A percentile compares a stretch with the other conserved stretches of the same genome.
phyloP scores from a whole-genome alignment of 2,888 invertebrate species.

The Acholoe squamosa region DNA sequence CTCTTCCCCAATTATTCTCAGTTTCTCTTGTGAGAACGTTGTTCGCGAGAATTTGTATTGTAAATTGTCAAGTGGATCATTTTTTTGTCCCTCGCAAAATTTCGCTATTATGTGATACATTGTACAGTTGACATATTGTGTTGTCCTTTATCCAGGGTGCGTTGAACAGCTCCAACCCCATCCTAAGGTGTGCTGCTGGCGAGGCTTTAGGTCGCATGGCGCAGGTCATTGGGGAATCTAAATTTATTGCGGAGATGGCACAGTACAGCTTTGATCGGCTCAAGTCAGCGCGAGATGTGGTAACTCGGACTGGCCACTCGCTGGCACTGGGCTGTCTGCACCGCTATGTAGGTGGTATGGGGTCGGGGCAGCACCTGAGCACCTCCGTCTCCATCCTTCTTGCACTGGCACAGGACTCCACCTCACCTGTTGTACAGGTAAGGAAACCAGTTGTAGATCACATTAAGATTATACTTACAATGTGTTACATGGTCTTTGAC shows the following conservation, averaged over 20 bases:
- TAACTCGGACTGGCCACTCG: conserved; percentile 92
- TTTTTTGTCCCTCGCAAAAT: no score
- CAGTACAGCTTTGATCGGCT: conserved; percentile 93
- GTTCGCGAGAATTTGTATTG: no score
- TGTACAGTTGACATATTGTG: neutral
- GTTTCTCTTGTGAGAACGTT: no score
- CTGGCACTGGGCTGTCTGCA: conserved; percentile 98
- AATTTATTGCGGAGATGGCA: conserved; percentile 94
- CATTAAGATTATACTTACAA: no score
- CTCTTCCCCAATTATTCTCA: no score
- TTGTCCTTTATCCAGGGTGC: conserved; percentile 80
- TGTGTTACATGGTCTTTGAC: no score
- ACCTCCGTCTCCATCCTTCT: conserved; percentile 96
- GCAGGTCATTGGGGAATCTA: conserved; percentile 93
- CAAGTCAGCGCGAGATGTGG: conserved; percentile 93
- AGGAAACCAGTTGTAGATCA: no score
- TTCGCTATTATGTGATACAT: no score
- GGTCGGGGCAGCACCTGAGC: conserved; percentile 96
- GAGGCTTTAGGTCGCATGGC: conserved; percentile 97
- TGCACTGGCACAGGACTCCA: conserved; percentile 95
- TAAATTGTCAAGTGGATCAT: no score
- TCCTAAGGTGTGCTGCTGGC: conserved; percentile 95
- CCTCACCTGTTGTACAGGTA: conserved; percentile 96
- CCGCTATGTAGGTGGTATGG: conserved; percentile 97
- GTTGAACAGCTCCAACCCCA: conserved; percentile 84